Evolutionary conservation across 2,797 vertebrate species (phyloP).

Genomic region (Tapirus indicus): DNA sequence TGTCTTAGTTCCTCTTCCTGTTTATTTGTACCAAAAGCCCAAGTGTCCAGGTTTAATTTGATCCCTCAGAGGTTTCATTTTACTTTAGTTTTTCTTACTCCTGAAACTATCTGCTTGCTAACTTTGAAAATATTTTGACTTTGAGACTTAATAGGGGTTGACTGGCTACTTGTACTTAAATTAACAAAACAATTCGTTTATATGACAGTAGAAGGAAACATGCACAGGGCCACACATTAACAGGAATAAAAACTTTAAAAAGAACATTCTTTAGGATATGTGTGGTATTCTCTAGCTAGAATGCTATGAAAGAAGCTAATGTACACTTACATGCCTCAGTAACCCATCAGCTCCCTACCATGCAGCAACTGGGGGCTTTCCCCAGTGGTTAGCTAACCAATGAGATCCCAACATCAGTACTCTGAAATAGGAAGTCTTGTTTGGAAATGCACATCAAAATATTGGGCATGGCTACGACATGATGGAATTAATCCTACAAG

Average conservation of each 20-base stretch:
- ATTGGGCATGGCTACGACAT: fast-evolving
- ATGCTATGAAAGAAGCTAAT: fast-evolving
- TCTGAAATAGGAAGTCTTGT: neutral
- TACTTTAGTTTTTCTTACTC: neutral
- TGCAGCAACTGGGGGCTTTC: fast-evolving
- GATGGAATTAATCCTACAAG: fast-evolving
- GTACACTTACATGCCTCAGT: fast-evolving
- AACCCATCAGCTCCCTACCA: fast-evolving
- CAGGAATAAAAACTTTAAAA: neutral
- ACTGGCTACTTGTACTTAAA: neutral
- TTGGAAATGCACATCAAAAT: neutral
- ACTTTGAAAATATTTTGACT: neutral
- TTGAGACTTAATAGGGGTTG: neutral
- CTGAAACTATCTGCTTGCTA: neutral
- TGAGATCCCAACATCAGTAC: fast-evolving
- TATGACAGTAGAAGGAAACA: neutral
- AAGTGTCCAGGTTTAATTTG: neutral
- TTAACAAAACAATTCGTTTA: neutral
- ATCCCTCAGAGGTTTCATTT: neutral
- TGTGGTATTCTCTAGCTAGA: fast-evolving
- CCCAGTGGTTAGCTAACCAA: neutral
- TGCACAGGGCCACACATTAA: neutral
- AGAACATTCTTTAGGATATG: neutral
- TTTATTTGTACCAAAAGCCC: neutral
- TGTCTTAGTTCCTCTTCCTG: neutral